Base-by-base conservation (phyloP, 2,888 invertebrate genomes). In the Volucella inflata region DNA sequence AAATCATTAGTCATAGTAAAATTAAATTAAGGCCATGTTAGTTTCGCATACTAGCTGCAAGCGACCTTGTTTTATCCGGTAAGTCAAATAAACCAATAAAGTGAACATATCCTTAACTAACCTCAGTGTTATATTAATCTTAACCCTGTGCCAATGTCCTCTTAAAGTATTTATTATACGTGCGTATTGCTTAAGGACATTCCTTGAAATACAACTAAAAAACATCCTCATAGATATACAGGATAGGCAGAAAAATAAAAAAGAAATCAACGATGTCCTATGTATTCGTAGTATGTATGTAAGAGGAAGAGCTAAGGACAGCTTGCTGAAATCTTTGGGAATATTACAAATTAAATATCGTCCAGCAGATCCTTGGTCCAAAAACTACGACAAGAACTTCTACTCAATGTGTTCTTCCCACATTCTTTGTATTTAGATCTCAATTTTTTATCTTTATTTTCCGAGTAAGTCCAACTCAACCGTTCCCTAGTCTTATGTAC, bases 371-470 rank as follows among this genome's bases (percentile, higher is more conserved):
- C n/a, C 44, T 75, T 67, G 59, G 16, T 16, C 30, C 30, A 59
- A 65, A 67, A 67, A 51, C 67, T 68, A 50, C 42, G 67, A 76
- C 68, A 76, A 67, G 67, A 60, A 76, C 60, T 67, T 60, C 30
- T 30, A 6, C 30, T 30, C 6, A 6, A 30, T 6, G 60, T 76
- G 67, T 68, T 51, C 60, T 51, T 76, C 59, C 65, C 50, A 76
- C 59, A 55, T 62, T 36, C 44, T 62, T 44, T 53, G 48, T 51
- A n/a, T n/a, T n/a, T n/a, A 55, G 46, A 65, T 48, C 48, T 30
- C 4, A 30, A 30, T 30, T 30, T 30, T 30, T 46, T 64, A n/a
- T 65, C 46, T 75, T 55, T 11, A 57, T 64, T 64, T 21, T 57
- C 57, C 40, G 48, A 12, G 6, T 62, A 64, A 64, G 55, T 53